Conservation (phyloP, 2,888 invertebrate genomes). For the Idaea straminata region DNA sequence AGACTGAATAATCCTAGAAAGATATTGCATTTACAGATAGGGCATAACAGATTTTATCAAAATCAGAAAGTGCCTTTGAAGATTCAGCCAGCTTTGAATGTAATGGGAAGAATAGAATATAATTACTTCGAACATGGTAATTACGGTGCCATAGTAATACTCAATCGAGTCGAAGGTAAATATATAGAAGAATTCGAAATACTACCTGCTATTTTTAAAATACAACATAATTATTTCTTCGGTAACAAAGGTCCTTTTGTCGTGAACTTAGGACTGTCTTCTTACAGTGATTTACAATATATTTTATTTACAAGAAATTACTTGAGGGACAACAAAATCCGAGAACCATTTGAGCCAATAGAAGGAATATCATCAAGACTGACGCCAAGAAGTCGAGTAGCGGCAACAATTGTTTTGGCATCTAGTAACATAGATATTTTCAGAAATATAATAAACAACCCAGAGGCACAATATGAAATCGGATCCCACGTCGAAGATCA, state of each 20-base stretch:
- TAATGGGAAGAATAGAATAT: slow-evolving; percentile 89
- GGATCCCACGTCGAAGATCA: slow-evolving; percentile 97
- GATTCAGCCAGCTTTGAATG: slow-evolving; percentile 90
- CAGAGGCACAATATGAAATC: slow-evolving; percentile 94
- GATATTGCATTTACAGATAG: slow-evolving; percentile 85
- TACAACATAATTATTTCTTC: slow-evolving; percentile 94
- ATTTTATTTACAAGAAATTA: slow-evolving; percentile 93
- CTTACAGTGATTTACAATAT: slow-evolving; percentile 90
- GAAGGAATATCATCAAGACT: slow-evolving; percentile 84
- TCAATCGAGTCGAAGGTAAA: slow-evolving; percentile 84
- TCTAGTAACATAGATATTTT: slow-evolving; percentile 94
- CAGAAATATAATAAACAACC: slow-evolving; percentile 95
- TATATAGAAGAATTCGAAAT: slow-evolving; percentile 89
- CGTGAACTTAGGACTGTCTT: slow-evolving; percentile 91
- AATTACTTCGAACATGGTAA: slow-evolving; percentile 92
- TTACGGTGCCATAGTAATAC: slow-evolving; percentile 91
- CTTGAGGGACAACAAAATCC: slow-evolving; percentile 90
- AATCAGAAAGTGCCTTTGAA: slow-evolving; percentile 88
- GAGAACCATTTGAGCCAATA: slow-evolving; percentile 89
- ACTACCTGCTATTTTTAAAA: slow-evolving; percentile 84
- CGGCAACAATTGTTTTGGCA: slow-evolving; percentile 94
- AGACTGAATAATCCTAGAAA: slow-evolving; percentile 72
- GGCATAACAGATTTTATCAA: slow-evolving; percentile 90
- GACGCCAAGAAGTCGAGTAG: slow-evolving; percentile 94
- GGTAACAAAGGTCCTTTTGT: slow-evolving; percentile 94